phyloP scores from a whole-genome alignment of 53 echinoderm and acorn worm species.

The Paracentrotus lividus region DNA sequence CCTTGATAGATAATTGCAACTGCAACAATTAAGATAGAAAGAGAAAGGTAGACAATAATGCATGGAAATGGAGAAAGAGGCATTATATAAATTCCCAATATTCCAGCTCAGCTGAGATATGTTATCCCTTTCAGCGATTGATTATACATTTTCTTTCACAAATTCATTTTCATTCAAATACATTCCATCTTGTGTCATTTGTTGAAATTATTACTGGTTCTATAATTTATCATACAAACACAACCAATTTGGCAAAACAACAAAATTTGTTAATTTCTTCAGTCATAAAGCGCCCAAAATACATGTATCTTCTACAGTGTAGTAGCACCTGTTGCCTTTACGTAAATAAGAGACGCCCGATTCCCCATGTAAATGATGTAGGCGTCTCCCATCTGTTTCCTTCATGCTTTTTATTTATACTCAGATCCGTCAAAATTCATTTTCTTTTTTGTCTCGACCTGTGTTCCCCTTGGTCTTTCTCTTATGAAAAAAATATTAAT shows the following conservation, averaged over 20 bases:
- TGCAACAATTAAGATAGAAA: too few relatives aligned
- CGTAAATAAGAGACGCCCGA: conserved; percentile 8
- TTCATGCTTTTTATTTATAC: background rate
- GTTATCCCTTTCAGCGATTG: too few relatives aligned
- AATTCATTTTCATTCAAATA: too few relatives aligned
- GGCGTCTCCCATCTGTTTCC: conserved; percentile 28
- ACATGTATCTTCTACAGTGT: background rate
- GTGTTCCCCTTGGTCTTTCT: background rate
- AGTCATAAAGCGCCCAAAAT: background rate
- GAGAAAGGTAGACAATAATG: too few relatives aligned
- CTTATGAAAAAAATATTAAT: background rate
- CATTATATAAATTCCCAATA: too few relatives aligned
- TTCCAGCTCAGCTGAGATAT: too few relatives aligned
- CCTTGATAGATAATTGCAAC: too few relatives aligned
- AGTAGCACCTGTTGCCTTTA: background rate
- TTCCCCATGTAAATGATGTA: background rate
- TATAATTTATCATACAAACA: too few relatives aligned
- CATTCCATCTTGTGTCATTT: too few relatives aligned
- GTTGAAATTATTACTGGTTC: too few relatives aligned
- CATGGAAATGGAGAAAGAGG: too few relatives aligned
- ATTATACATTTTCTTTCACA: too few relatives aligned
- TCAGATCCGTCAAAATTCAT: background rate
- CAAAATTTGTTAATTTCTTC: background rate
- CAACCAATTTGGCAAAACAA: background rate
- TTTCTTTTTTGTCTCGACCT: background rate